phyloP scores from a whole-genome alignment of 2,113 vertebrate genomes.

The Bos javanicus region DNA sequence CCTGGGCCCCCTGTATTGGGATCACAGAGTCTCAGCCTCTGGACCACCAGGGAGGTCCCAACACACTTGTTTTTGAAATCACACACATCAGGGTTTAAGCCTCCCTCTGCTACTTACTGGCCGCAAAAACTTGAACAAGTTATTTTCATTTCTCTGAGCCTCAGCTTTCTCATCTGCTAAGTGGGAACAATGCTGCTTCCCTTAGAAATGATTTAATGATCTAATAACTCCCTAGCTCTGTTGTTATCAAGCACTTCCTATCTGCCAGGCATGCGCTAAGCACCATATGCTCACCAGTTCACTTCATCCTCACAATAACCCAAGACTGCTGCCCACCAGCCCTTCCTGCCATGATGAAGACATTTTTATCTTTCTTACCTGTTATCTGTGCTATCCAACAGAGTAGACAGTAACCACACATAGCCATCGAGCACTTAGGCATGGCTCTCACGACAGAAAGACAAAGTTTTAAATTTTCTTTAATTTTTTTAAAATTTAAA shows the following conservation, averaged over 20 bases:
- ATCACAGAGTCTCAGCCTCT: neutral
- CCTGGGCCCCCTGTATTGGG: neutral
- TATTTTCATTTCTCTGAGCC: neutral
- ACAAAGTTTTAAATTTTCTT: neutral
- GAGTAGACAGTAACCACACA: neutral
- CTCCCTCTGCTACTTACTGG: neutral
- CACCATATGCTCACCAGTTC: too few relatives aligned
- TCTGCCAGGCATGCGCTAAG: neutral
- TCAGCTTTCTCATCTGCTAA: neutral
- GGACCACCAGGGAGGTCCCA: neutral
- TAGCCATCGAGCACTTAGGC: fast-evolving
- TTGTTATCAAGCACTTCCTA: neutral
- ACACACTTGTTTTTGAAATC: neutral
- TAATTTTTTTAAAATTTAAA: neutral
- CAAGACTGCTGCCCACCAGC: neutral
- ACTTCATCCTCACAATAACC: neutral
- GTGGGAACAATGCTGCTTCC: fast-evolving
- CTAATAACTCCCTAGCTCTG: too few relatives aligned
- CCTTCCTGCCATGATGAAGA: neutral
- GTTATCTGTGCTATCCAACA: neutral
- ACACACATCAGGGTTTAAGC: neutral
- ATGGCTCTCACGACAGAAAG: neutral
- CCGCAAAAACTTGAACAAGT: neutral
- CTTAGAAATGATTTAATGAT: neutral
- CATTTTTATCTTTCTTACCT: neutral